Conservation (phyloP, 2,797 vertebrate species). For the Taeniopygia guttata region DNA sequence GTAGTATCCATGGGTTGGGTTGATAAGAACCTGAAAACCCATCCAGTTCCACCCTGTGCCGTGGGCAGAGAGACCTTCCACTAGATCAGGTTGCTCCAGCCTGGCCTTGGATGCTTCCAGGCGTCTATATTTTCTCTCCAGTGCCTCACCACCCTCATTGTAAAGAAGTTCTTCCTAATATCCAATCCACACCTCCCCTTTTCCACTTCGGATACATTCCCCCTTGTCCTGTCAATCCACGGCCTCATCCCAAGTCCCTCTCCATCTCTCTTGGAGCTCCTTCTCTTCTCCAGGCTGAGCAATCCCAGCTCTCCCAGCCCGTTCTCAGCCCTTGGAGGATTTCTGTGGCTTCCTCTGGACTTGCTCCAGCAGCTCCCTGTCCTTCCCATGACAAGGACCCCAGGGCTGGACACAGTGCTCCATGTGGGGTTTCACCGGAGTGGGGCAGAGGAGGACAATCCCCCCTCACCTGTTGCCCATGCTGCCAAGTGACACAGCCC, state of each 20-base stretch:
- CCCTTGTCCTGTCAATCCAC: neutral
- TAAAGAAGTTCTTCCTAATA: neutral
- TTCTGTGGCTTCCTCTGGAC: neutral
- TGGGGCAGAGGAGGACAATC: neutral
- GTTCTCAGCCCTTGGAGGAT: neutral
- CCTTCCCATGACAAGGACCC: neutral
- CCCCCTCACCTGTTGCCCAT: neutral
- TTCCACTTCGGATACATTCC: neutral
- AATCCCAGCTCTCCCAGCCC: neutral
- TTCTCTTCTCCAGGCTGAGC: neutral
- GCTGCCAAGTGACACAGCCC: neutral
- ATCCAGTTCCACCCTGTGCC: no score
- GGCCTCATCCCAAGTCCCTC: neutral
- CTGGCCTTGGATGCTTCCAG: neutral
- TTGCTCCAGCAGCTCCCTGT: neutral
- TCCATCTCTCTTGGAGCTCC: neutral
- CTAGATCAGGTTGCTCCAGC: neutral
- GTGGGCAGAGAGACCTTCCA: neutral
- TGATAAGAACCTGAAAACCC: neutral
- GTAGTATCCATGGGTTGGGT: fast-evolving
- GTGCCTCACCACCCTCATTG: neutral
- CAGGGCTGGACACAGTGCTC: neutral
- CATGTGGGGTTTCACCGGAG: neutral
- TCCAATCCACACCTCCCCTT: neutral
- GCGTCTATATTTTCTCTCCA: no score